These are phyloP conservation scores for Plectropomus leopardus DNA, from an alignment of 2,113 vertebrate species.

Conservation along the genomic window DNA sequence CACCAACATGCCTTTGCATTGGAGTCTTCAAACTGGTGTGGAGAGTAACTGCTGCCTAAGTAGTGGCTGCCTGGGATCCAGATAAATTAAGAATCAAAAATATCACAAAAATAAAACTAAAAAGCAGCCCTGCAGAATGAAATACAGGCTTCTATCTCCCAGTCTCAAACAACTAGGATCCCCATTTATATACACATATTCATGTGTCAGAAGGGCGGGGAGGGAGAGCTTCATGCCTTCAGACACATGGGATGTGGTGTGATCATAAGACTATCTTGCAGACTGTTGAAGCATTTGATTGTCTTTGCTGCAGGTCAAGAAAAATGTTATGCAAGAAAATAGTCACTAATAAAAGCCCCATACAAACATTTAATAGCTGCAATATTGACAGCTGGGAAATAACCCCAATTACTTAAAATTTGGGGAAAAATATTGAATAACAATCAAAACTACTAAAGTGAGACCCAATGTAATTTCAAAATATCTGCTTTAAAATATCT, in stretches of 20 bases:
- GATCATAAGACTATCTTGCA: conserved; percentile 70
- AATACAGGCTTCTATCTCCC: neutral
- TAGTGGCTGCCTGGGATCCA: too few relatives aligned
- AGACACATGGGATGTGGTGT: conserved; percentile 43
- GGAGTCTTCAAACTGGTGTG: conserved; percentile 12
- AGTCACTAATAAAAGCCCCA: conserved; percentile 1
- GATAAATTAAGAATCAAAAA: too few relatives aligned
- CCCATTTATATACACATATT: conserved; percentile 37
- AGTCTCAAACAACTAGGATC: neutral
- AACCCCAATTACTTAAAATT: neutral
- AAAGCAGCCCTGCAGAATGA: neutral
- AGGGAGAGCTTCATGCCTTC: conserved; percentile 29
- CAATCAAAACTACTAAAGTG: neutral
- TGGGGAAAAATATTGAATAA: neutral
- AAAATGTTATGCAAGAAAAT: neutral
- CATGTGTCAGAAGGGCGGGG: neutral
- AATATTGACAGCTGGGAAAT: neutral
- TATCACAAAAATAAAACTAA: neutral
- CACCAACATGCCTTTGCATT: neutral
- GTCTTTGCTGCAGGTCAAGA: conserved; percentile 11
- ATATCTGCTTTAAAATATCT: neutral
- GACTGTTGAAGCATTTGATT: neutral
- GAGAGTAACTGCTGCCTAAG: too few relatives aligned
- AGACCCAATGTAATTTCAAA: neutral
- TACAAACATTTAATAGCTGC: neutral